These are phyloP conservation scores for Kryptolebias marmoratus DNA, from an alignment of 2,113 vertebrate genomes.

Conservation along the genomic window DNA sequence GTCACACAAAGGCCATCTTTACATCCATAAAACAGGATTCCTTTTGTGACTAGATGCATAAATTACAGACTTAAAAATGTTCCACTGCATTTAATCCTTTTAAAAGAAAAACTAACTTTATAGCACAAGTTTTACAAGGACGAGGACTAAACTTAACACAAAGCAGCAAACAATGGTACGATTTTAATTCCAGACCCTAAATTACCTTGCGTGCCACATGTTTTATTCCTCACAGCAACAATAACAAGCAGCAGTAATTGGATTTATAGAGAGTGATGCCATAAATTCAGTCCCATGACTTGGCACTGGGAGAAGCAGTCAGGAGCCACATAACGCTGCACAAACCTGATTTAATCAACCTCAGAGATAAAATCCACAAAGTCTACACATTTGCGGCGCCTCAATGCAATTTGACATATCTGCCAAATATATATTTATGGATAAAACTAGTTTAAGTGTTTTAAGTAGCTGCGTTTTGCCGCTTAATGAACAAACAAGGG, in stretches of 20 bases:
- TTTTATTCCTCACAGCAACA: conserved; percentile 38
- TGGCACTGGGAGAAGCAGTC: conserved; percentile 39
- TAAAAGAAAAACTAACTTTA: neutral
- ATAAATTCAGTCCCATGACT: conserved; percentile 67
- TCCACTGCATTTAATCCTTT: neutral
- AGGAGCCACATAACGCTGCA: conserved; percentile 46
- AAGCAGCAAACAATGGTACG: conserved; percentile 3
- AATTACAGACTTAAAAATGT: neutral
- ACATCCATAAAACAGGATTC: conserved; percentile 1
- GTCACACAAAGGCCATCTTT: neutral
- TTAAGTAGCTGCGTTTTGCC: too few relatives aligned
- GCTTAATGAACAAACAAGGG: too few relatives aligned
- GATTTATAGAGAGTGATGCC: conserved; percentile 57
- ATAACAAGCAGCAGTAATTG: conserved; percentile 52
- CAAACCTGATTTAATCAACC: conserved; percentile 33
- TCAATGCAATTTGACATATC: too few relatives aligned
- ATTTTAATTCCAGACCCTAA: conserved; percentile 33
- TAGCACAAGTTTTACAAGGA: neutral
- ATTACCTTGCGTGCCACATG: conserved; percentile 19
- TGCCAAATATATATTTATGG: too few relatives aligned
- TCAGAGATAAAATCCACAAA: conserved; percentile 28
- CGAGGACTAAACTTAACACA: conserved; percentile 18
- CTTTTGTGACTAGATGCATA: neutral
- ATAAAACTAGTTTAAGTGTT: too few relatives aligned
- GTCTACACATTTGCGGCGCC: conserved; percentile 3